Base-by-base conservation (phyloP, 2,113 vertebrate species). In the Acanthisitta chloris region DNA sequence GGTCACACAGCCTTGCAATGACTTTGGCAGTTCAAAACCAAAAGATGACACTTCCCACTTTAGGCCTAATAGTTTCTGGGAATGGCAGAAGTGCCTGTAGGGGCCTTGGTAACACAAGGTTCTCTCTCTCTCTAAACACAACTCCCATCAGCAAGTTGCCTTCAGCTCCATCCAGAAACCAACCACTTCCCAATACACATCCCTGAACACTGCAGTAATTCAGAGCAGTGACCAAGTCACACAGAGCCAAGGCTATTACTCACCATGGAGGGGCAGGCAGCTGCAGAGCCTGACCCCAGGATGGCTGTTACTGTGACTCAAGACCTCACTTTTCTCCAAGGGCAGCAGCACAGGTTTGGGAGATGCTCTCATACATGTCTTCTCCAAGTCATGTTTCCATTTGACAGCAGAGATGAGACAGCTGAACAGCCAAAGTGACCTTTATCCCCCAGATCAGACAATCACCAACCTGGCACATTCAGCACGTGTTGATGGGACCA, bases 171-270 rank as follows among this genome's bases (percentile, higher is more conserved):
- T 13, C 29, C 59, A 78, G 65, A 78, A 54, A 42, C 15, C 79
- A 45, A 14, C 7, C 2, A 7, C 8, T 51, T 67, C 66, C 31
- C 58, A 29, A 2, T 0, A 14, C 21, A 20, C 0, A 0, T n/a
- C 52, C 46, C 38, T 12, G 29, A 73, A 31, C 3, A 1, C 14
- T 42, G 33, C 43, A 51, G 36, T 8, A 8, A 78, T 20, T 65
- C 0, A 9, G 52, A 49, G 74, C 3, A 52, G 61, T 12, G 38
- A 33, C 51, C 26, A n/a, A 28, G 42, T 5, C 64, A 18, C 67
- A 13, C 33, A 64, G 31, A 52, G 1, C 36, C 55, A 62, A 57
- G 34, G 58, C 65, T 57, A 15, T 9, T 0, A 11, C n/a, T 23
- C 55, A 26, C 1, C 4, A 1, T 0, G 5, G 28, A 57, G 23